Base-by-base conservation (phyloP, 2,797 vertebrate genomes). In the Triplophysa yarkandensis region DNA sequence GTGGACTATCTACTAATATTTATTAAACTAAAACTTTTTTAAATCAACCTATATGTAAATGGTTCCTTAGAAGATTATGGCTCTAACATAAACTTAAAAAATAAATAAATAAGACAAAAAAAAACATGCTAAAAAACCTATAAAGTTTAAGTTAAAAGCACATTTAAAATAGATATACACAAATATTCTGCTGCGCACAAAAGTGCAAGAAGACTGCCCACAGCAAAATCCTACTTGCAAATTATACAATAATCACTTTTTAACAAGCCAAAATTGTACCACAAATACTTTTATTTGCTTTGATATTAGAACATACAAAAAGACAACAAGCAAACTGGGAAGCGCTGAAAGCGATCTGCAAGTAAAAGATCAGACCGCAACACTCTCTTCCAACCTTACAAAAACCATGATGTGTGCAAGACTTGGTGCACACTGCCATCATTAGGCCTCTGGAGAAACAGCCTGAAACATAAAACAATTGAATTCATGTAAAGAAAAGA, bases 211-310 rank as follows among this genome's bases (percentile, higher is more conserved):
- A 39, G 1, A 39, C 36, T 13, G 11, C 10, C 36, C 1, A 27
- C 60, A 16, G 32, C 21, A 19, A n/a, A 69, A 9, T 4, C 6
- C 13, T 2, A 62, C 14, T 6, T 34, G n/a, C 28, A 52, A 48
- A 2, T 3, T 74, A 5, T 43, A 25, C 5, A 68, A 14, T 17
- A 54, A 17, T 48, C 70, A 27, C n/a, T 50, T 41, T n/a, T 19
- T 13, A 55, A 21, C 6, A 9, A 77, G 36, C 25, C 25, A 71
- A 39, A 61, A 63, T 78, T 13, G 9, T 57, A 52, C 17, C 41
- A 71, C 34, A 74, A 63, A 78, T 6, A n/a, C 50, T 75, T 89
- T 90, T 89, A 89, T 90, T 89, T 72, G 68, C 83, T 81, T 73
- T 16, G 23, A 77, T 60, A 67, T 3, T 27, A 64, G 77, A 76